Evolutionary conservation across 2,113 vertebrate species (phyloP).

Genomic region (Steatornis caripensis): DNA sequence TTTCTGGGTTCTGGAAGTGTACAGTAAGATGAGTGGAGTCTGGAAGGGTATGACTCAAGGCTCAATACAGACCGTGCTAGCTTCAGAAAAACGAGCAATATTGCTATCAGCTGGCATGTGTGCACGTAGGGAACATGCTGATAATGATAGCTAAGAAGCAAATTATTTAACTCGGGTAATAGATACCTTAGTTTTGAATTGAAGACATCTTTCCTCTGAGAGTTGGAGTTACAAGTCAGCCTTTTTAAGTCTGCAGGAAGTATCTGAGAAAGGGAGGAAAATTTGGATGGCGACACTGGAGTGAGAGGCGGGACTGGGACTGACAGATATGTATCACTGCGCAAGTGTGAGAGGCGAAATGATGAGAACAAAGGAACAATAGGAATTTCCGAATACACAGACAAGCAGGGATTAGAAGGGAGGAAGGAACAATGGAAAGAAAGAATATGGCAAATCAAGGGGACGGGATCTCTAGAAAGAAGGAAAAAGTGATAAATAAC

Average conservation of each 20-base stretch:
- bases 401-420: background rate
- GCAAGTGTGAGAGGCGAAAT: background rate
- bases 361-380: background rate
- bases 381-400: background rate
- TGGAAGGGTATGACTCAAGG: background rate
- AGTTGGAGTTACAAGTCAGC: background rate
- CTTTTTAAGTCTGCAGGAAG: background rate
- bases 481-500: background rate
- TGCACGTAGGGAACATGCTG: background rate
- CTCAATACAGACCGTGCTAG: background rate
- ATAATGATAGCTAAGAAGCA: background rate
- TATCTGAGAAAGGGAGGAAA: background rate
- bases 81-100: background rate
- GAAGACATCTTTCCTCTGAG: background rate
- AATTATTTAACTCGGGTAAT: background rate
- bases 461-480: background rate
- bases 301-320: background rate
- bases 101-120: background rate
- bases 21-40: background rate
- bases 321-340: background rate
- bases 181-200: background rate
- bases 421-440: background rate
- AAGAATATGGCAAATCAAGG: background rate
- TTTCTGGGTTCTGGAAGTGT: background rate
- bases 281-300: background rate